Conservation (phyloP, 1,140 invertebrate genomes). For the Dreissena rostriformis region DNA sequence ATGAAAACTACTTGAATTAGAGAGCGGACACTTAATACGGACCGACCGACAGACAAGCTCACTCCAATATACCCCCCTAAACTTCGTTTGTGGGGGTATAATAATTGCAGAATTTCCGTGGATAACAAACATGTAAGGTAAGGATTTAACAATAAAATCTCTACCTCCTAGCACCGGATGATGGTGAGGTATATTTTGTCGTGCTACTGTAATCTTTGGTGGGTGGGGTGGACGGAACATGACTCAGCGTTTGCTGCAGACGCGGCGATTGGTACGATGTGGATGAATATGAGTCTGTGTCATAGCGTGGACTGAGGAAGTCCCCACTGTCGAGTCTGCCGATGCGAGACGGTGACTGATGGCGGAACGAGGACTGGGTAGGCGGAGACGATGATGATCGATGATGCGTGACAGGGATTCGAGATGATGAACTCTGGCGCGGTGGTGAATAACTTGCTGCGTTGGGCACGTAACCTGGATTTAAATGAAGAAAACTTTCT, state of each 20-base stretch:
- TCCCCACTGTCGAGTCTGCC: conserved; percentile 1
- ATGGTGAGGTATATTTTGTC: conserved; percentile 50
- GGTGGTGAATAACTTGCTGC: conserved; percentile 59
- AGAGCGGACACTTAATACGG: no score
- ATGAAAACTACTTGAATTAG: no score
- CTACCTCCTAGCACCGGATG: conserved; percentile 71
- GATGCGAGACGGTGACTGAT: conserved; percentile 3
- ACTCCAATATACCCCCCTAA: no score
- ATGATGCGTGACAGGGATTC: neutral
- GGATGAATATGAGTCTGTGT: conserved; percentile 29
- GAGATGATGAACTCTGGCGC: conserved; percentile 17
- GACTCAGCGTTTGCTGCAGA: neutral
- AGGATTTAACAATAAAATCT: neutral
- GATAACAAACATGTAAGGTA: neutral
- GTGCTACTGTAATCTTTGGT: conserved; percentile 63
- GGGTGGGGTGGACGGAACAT: conserved; percentile 59
- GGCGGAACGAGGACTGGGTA: neutral
- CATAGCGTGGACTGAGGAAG: conserved; percentile 19
- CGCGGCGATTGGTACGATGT: conserved; percentile 26
- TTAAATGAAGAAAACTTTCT: no score
- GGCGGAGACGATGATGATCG: conserved; percentile 25
- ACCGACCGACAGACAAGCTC: no score
- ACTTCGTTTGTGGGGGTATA: no score
- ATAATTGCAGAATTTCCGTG: neutral
- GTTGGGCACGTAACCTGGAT: conserved; percentile 63